Percentiles rank a stretch among this genome's conserved stretches.
Evolutionary conservation across 2,888 invertebrate genomes (phyloP).

Genomic region (Dicranocentrus wangi): DNA sequence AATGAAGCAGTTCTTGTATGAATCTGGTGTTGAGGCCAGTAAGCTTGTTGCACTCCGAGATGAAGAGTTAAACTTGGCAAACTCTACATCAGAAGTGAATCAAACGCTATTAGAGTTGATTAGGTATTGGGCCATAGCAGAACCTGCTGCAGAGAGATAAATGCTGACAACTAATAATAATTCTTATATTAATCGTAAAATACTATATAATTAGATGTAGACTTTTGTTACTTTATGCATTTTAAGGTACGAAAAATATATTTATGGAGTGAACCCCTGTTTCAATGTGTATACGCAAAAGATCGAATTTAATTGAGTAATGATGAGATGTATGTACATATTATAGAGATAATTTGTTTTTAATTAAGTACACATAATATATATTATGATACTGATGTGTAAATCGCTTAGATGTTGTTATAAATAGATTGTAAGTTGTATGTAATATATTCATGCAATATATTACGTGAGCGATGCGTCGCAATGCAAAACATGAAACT

Average conservation of each 20-base stretch:
- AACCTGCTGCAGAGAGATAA: slow-evolving; percentile 49
- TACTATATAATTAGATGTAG: not conserved
- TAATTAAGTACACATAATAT: no score
- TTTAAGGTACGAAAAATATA: no score
- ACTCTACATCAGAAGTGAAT: slow-evolving; percentile 42
- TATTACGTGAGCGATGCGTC: slow-evolving; percentile 8
- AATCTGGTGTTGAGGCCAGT: slow-evolving; percentile 44
- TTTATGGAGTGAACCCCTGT: no score
- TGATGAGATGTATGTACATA: no score
- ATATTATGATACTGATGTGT: no score
- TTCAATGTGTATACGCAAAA: slow-evolving; percentile 7
- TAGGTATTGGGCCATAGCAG: slow-evolving; percentile 49
- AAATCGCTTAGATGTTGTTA: no score
- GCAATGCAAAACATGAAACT: slow-evolving; percentile 19
- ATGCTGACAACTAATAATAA: no score
- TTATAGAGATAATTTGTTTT: no score
- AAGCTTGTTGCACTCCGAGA: slow-evolving; percentile 39
- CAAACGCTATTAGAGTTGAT: slow-evolving; percentile 45
- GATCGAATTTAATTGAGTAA: no score
- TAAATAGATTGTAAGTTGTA: not conserved
- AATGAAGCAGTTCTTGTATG: slow-evolving; percentile 50
- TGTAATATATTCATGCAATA: no score
- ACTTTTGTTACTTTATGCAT: no score
- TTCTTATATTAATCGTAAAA: no score
- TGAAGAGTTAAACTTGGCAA: slow-evolving; percentile 39